Percentiles rank a stretch among this genome's conserved stretches.
Evolutionary conservation across 2,797 vertebrate genomes (phyloP).

Genomic region (Thamnophis elegans): DNA sequence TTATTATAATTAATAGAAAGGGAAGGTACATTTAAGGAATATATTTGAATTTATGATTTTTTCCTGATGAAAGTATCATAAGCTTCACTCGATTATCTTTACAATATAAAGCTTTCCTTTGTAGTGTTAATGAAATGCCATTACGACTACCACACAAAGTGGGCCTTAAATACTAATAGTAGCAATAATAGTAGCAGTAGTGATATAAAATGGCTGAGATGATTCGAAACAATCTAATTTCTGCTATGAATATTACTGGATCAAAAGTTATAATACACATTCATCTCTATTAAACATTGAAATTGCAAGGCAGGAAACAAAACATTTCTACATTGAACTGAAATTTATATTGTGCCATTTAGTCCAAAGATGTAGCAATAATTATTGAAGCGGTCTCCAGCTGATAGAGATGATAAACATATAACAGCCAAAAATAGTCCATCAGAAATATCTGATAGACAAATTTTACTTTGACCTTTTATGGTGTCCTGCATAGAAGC

Average conservation of each 20-base stretch:
- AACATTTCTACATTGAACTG: background rate
- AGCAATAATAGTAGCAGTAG: background rate
- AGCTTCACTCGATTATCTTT: constrained; percentile 42
- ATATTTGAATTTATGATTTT: background rate
- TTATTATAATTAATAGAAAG: constrained; percentile 9
- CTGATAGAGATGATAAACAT: background rate
- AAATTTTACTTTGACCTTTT: background rate
- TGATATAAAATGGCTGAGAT: background rate
- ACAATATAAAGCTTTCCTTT: background rate
- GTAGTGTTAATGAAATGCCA: constrained; percentile 2
- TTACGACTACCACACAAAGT: background rate
- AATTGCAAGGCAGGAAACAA: background rate
- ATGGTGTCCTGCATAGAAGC: background rate
- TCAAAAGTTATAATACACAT: background rate
- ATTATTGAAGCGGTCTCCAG: background rate
- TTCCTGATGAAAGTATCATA: constrained; percentile 15
- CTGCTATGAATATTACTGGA: background rate
- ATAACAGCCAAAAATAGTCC: background rate
- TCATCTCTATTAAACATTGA: background rate
- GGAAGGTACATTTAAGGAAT: constrained; percentile 5
- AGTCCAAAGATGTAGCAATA: background rate
- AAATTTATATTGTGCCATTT: background rate
- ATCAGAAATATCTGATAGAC: background rate
- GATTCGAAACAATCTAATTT: background rate
- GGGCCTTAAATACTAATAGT: background rate